These are phyloP conservation scores for Drosophila tristis DNA, from an alignment of 1,140 invertebrate species.

Conservation along the genomic window DNA sequence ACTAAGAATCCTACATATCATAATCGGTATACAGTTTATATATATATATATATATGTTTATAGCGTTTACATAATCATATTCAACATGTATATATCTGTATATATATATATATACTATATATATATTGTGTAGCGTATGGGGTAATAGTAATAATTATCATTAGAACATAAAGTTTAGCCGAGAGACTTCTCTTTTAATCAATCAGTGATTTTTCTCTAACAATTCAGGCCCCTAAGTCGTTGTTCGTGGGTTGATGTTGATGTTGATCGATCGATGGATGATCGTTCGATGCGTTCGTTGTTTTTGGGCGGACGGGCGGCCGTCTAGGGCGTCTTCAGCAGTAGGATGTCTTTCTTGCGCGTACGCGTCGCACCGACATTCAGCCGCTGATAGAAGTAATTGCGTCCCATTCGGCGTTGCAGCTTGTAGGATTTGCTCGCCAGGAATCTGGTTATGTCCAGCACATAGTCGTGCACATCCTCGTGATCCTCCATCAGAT, in stretches of 20 bases:
- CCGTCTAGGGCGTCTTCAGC: constrained; percentile 69
- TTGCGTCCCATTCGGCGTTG: constrained; percentile 80
- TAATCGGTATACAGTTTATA: constrained; percentile 64
- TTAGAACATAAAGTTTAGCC: constrained; percentile 73
- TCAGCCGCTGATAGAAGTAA: constrained; percentile 81
- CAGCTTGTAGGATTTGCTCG: constrained; percentile 78
- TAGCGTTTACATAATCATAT: constrained; percentile 30
- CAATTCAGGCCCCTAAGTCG: constrained; percentile 54
- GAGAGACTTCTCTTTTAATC: no score
- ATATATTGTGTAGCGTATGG: constrained; percentile 50
- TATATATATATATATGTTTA: constrained; percentile 49
- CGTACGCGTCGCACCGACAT: constrained; percentile 71
- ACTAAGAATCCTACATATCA: constrained; percentile 61
- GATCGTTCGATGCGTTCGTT: constrained; percentile 23
- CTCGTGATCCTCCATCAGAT: constrained; percentile 81
- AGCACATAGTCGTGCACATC: constrained; percentile 75
- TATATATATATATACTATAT: constrained; percentile 51
- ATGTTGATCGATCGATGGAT: not conserved
- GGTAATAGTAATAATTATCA: constrained; percentile 73
- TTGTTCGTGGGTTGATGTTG: constrained; percentile 1
- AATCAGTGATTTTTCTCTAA: constrained; percentile 29
- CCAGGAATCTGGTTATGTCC: constrained; percentile 80
- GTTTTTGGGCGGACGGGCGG: not conserved
- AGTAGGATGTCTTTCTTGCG: constrained; percentile 83
- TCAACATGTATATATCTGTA: constrained; percentile 51